Percentiles rank a stretch among this genome's conserved stretches.
Evolutionary conservation across 1,140 invertebrate genomes (phyloP).

Genomic region (Parapsyche elsis): DNA sequence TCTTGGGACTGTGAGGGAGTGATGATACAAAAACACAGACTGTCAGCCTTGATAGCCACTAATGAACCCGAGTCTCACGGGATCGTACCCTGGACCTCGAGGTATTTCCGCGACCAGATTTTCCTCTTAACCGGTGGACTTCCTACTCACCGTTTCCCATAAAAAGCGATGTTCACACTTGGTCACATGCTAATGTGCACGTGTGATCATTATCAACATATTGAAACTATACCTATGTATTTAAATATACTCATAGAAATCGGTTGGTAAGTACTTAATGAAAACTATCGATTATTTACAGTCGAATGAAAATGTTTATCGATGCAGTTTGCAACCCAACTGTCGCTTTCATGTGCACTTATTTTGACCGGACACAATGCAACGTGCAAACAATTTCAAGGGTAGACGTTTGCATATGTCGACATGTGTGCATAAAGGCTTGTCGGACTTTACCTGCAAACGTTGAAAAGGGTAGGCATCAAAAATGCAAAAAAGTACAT

Average conservation of each 20-base stretch:
- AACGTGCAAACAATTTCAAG: background rate
- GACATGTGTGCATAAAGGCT: conserved; percentile 43
- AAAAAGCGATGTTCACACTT: conserved; percentile 10
- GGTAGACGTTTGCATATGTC: conserved; percentile 32
- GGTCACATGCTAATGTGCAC: conserved; percentile 13
- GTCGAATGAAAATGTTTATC: no score
- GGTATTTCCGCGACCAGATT: conserved; percentile 40
- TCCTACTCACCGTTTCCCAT: conserved; percentile 10
- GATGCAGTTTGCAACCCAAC: background rate
- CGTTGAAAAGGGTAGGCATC: background rate
- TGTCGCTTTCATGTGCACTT: background rate
- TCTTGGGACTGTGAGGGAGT: background rate
- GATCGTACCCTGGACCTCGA: conserved; percentile 43
- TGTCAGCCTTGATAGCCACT: conserved; percentile 29
- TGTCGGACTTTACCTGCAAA: conserved; percentile 33
- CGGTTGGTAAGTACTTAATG: background rate
- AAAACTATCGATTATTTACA: background rate
- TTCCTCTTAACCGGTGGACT: conserved; percentile 38
- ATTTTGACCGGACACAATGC: background rate
- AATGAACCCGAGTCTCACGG: conserved; percentile 52
- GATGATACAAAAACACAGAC: conserved; percentile 13
- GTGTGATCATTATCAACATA: background rate
- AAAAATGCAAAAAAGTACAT: conserved; percentile 41
- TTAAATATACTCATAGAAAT: background rate
- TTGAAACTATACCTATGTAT: background rate